Evolutionary conservation across 92 coral and sea anemone genomes (phyloP).

Genomic region (Porites divaricata): DNA sequence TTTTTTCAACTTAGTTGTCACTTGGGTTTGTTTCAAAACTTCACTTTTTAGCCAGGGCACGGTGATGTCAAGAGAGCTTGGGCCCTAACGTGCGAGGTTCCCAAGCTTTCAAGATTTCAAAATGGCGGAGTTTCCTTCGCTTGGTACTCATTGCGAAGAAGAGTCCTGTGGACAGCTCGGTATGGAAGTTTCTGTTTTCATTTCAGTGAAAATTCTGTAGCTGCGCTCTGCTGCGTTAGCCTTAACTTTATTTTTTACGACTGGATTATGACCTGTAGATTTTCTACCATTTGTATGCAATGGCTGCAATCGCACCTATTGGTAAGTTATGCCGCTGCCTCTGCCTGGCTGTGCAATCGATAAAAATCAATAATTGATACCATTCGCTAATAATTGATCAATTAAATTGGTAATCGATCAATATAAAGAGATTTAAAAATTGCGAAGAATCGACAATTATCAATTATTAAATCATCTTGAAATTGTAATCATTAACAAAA

Average conservation of each 20-base stretch:
- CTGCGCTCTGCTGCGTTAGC: neutral
- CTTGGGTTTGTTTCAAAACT: no score
- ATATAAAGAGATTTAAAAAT: no score
- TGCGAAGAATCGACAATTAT: no score
- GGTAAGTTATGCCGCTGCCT: conserved; percentile 54
- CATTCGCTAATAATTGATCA: no score
- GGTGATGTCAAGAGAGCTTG: neutral
- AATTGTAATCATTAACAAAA: no score
- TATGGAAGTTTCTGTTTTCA: conserved; percentile 5
- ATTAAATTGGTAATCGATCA: no score
- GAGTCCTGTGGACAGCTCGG: conserved; percentile 86
- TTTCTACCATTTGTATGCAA: conserved; percentile 85
- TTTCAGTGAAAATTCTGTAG: neutral
- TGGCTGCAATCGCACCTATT: conserved; percentile 76
- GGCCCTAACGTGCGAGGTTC: conserved; percentile 23
- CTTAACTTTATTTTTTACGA: neutral
- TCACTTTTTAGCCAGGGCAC: no score
- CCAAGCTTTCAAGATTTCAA: conserved; percentile 30
- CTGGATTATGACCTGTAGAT: conserved; percentile 49
- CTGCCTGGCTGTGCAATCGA: no score
- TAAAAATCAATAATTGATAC: no score
- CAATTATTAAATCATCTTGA: no score
- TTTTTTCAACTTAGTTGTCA: neutral
- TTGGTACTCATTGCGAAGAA: conserved; percentile 84
- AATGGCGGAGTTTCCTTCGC: conserved; percentile 90